Evolutionary conservation across 2,888 invertebrate species (phyloP).

Genomic region (Blomia tropicalis): DNA sequence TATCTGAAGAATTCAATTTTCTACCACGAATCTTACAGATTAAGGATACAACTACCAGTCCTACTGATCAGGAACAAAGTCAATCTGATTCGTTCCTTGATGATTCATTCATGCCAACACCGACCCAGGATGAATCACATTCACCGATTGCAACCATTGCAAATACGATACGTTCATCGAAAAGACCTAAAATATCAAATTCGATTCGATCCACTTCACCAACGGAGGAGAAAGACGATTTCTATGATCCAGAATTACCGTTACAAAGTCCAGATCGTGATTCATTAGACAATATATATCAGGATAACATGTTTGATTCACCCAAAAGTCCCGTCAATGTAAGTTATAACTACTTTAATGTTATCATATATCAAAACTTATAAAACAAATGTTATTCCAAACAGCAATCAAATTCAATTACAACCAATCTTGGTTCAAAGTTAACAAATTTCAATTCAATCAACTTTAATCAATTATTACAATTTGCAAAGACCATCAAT

Average conservation of each 20-base stretch:
- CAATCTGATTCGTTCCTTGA: slow-evolving; percentile 11
- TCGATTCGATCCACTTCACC: not conserved
- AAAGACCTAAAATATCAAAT: not conserved
- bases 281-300: not conserved
- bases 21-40: slow-evolving; percentile 14
- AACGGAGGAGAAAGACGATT: slow-evolving; percentile 17
- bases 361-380: too few species aligned
- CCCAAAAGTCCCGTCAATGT: not conserved
- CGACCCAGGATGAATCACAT: slow-evolving; percentile 23
- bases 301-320: not conserved
- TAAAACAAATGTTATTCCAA: too few species aligned
- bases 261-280: slow-evolving; percentile 24
- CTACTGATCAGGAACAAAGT: slow-evolving; percentile 16
- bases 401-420: too few species aligned
- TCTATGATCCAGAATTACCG: slow-evolving; percentile 28
- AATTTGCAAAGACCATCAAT: slow-evolving; percentile 16
- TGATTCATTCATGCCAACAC: slow-evolving; percentile 23
- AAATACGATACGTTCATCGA: not conserved
- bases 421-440: too few species aligned
- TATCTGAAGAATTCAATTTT: slow-evolving; percentile 13
- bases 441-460: not conserved
- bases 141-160: not conserved
- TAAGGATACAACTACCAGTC: not conserved
- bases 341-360: too few species aligned
- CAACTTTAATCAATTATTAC: slow-evolving; percentile 17